Percentiles rank a stretch among this genome's conserved stretches.
These are phyloP conservation scores for Acanthis flammea DNA, from an alignment of 2,797 vertebrate genomes.

Conservation along the genomic window DNA sequence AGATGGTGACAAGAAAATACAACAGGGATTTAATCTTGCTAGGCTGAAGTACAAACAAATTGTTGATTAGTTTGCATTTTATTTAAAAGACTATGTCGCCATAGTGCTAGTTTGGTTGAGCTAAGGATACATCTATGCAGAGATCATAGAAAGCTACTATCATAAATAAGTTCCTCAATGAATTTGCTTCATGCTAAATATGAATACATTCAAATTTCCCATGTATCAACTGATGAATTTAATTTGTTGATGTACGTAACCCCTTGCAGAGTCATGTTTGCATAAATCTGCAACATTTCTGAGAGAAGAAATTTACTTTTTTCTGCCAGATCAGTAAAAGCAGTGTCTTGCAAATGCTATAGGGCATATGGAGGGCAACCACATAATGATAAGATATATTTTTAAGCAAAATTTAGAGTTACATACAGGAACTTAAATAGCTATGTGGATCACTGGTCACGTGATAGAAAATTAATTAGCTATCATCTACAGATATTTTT, in stretches of 20 bases:
- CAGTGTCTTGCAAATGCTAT: neutral
- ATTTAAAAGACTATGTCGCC: neutral
- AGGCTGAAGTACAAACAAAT: neutral
- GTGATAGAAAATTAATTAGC: neutral
- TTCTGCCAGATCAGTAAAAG: neutral
- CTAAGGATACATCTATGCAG: neutral
- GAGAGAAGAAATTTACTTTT: neutral
- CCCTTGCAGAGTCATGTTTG: neutral
- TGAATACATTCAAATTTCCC: neutral
- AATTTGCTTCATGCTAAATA: neutral
- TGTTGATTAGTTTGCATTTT: neutral
- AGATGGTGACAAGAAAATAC: neutral
- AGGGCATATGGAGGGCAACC: neutral
- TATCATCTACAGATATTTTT: neutral
- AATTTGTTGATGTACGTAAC: neutral
- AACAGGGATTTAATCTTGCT: neutral
- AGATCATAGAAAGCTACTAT: neutral
- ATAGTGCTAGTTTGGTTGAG: neutral
- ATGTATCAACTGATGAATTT: neutral
- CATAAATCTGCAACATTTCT: neutral
- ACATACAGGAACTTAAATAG: neutral
- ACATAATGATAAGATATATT: neutral
- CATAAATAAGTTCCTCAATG: neutral
- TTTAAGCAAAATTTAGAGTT: slow-evolving; percentile 13
- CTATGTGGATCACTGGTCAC: neutral